These are phyloP conservation scores for Falco rusticolus DNA, from an alignment of 2,797 vertebrate species.

Conservation along the genomic window DNA sequence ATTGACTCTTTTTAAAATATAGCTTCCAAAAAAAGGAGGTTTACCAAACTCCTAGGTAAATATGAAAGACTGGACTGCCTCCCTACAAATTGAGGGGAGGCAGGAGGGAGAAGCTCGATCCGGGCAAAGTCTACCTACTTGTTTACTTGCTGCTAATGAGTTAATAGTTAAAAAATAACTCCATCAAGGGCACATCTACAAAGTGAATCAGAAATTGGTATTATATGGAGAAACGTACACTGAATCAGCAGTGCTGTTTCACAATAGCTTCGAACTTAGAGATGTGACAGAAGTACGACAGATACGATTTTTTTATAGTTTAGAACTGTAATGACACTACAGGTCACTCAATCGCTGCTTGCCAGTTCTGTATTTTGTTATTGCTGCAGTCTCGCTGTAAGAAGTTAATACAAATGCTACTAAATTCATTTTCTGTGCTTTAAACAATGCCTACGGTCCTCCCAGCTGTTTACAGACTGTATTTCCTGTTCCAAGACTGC, in stretches of 20 bases:
- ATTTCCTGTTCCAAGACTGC: neutral
- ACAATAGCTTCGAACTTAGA: neutral
- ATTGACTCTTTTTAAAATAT: fast-evolving
- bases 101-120: neutral
- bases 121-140: constrained; percentile 63
- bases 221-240: neutral
- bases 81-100: neutral
- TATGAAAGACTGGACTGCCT: neutral
- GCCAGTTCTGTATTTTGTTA: neutral
- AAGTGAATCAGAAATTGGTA: neutral
- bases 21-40: neutral
- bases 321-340: neutral
- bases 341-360: neutral
- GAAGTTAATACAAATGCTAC: neutral
- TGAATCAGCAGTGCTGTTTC: neutral
- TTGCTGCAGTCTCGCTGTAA: neutral
- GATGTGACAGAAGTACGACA: neutral
- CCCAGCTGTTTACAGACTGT: neutral
- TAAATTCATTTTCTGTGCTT: neutral
- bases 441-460: neutral
- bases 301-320: neutral
- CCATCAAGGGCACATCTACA: constrained; percentile 30
- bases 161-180: constrained; percentile 68
- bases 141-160: constrained; percentile 50
- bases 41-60: neutral